Percentiles rank a stretch among this genome's conserved stretches.
Conservation (phyloP, 92 coral and sea anemone genomes). For the Chrysogorgia sp. region DNA sequence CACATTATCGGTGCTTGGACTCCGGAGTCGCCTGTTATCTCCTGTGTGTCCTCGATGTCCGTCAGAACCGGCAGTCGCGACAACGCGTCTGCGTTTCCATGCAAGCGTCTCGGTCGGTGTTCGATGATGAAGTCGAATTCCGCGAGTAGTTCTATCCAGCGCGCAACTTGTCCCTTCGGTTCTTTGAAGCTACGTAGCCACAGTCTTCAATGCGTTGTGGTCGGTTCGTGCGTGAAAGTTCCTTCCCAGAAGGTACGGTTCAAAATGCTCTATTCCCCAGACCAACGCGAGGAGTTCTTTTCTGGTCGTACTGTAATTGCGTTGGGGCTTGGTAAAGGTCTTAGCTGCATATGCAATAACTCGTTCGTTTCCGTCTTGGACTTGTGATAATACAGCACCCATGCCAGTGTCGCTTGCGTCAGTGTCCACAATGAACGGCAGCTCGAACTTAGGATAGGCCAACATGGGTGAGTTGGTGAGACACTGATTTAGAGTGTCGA, state of each 20-base stretch:
- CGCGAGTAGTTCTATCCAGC: constrained; percentile 67
- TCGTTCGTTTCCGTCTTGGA: constrained; percentile 50
- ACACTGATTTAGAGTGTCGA: constrained; percentile 12
- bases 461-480: constrained; percentile 48
- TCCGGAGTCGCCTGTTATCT: neutral
- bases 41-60: neutral
- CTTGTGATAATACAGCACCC: constrained; percentile 66
- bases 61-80: constrained; percentile 13
- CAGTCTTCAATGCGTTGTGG: constrained; percentile 65
- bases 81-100: constrained; percentile 59
- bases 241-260: constrained; percentile 62
- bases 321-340: constrained; percentile 57
- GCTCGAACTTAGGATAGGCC: constrained; percentile 43
- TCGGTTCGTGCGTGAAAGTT: constrained; percentile 61
- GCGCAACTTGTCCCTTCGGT: constrained; percentile 59
- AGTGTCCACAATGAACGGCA: constrained; percentile 53
- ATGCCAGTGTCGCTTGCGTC: constrained; percentile 30
- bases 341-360: constrained; percentile 71
- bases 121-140: constrained; percentile 61
- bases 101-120: constrained; percentile 57
- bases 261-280: constrained; percentile 53
- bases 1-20: neutral
- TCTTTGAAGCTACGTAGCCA: constrained; percentile 52
- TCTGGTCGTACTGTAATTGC: constrained; percentile 71
- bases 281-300: constrained; percentile 53